A percentile compares a stretch with the other conserved stretches of the same genome.
phyloP scores from a whole-genome alignment of 2,797 vertebrate species.

The Danio jaintianensis region DNA sequence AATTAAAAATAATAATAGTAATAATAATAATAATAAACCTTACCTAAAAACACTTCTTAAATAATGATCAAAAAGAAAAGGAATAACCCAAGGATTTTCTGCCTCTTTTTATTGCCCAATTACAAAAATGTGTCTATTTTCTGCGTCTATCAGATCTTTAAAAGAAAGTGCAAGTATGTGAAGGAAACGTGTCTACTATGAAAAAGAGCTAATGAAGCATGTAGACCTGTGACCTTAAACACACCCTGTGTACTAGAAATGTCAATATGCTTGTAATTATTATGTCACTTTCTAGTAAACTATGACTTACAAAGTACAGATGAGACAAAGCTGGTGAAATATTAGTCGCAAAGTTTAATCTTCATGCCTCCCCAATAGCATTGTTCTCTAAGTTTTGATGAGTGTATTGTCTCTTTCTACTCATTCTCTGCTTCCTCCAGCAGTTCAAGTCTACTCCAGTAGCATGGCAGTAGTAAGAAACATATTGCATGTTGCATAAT shows the following conservation, averaged over 20 bases:
- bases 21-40: too few species aligned
- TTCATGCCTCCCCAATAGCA: background rate
- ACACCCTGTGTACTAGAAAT: constrained; percentile 47
- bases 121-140: background rate
- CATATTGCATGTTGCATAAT: background rate
- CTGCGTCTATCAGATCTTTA: background rate
- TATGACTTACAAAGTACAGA: constrained; percentile 53
- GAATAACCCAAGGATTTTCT: background rate
- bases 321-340: constrained; percentile 4
- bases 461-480: background rate
- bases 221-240: constrained; percentile 11
- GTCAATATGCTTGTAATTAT: constrained; percentile 66
- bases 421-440: background rate
- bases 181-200: background rate
- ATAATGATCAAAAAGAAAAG: background rate
- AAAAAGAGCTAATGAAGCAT: constrained; percentile 14
- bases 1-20: too few species aligned
- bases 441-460: background rate
- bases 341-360: background rate
- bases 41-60: too few species aligned
- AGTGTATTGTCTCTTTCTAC: background rate
- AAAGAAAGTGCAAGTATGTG: background rate
- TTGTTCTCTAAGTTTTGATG: background rate
- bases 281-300: constrained; percentile 66
- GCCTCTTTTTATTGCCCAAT: background rate